Evolutionary conservation across 1,140 invertebrate genomes (phyloP).

Genomic region (Ceratosolen solmsi): DNA sequence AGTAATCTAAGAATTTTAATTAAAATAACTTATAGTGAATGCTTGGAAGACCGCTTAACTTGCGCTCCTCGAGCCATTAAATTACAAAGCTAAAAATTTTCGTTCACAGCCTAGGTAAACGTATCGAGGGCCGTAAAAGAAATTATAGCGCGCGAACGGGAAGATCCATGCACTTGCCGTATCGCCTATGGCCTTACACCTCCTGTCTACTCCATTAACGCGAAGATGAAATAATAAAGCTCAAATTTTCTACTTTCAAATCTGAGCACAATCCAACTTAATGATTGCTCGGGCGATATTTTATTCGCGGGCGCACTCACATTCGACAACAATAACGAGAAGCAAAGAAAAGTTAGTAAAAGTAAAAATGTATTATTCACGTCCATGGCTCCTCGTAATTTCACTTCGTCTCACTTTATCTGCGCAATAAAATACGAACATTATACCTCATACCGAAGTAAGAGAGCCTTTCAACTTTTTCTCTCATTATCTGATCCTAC

Average conservation of each 20-base stretch:
- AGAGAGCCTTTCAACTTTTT: slow-evolving; percentile 41
- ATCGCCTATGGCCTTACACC: no score
- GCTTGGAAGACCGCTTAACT: neutral
- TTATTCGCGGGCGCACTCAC: neutral
- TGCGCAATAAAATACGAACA: slow-evolving; percentile 45
- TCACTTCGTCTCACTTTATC: slow-evolving; percentile 46
- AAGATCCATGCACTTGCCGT: no score
- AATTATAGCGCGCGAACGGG: neutral
- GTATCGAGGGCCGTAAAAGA: neutral
- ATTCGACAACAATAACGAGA: slow-evolving; percentile 17
- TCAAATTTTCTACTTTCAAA: neutral
- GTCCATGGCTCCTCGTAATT: slow-evolving; percentile 38
- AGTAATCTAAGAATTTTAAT: slow-evolving; percentile 1
- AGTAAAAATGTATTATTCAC: slow-evolving; percentile 46
- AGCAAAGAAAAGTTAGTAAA: neutral
- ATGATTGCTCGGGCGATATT: neutral
- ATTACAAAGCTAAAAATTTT: neutral
- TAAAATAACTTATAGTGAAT: no score
- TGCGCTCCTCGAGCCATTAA: neutral
- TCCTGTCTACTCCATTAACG: no score
- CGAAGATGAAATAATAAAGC: neutral
- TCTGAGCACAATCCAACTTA: neutral
- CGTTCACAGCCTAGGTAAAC: neutral
- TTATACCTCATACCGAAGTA: slow-evolving; percentile 43
- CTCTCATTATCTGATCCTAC: slow-evolving; percentile 48